Conservation (phyloP, 1,140 invertebrate genomes). For the Plectrocnemia conspersa region DNA sequence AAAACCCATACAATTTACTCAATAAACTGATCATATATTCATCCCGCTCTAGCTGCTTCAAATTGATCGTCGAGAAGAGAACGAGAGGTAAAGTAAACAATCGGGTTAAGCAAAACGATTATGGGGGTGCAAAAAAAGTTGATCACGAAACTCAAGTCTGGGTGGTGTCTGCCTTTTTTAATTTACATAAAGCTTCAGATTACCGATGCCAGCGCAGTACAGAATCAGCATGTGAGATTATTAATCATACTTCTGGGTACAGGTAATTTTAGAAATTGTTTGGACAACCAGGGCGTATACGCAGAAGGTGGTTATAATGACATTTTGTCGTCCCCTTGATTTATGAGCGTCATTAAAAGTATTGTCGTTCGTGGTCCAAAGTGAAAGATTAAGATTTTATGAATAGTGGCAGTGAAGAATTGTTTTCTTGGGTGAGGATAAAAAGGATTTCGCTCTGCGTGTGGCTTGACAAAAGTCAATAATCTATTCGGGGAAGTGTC, state of each 20-base stretch:
- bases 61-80: constrained; percentile 20
- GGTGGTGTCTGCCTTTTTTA: constrained; percentile 10
- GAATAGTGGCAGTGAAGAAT: too few relatives aligned
- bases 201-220: too few relatives aligned
- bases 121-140: constrained; percentile 21
- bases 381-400: constrained; percentile 5
- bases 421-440: too few relatives aligned
- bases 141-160: constrained; percentile 1
- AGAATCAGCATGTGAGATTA: background rate
- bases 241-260: background rate
- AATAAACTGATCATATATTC: too few relatives aligned
- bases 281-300: too few relatives aligned
- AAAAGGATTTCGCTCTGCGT: too few relatives aligned
- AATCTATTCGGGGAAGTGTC: too few relatives aligned
- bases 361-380: constrained; percentile 1
- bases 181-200: too few relatives aligned
- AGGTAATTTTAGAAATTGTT: background rate
- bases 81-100: constrained; percentile 32
- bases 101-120: constrained; percentile 29
- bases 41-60: background rate
- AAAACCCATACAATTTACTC: too few relatives aligned
- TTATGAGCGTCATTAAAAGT: constrained; percentile 11
- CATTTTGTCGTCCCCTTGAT: background rate
- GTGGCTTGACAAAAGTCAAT: too few relatives aligned
- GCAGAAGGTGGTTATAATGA: too few relatives aligned